Conservation (phyloP, 2,888 invertebrate genomes). For the Ariolimax columbianus region DNA sequence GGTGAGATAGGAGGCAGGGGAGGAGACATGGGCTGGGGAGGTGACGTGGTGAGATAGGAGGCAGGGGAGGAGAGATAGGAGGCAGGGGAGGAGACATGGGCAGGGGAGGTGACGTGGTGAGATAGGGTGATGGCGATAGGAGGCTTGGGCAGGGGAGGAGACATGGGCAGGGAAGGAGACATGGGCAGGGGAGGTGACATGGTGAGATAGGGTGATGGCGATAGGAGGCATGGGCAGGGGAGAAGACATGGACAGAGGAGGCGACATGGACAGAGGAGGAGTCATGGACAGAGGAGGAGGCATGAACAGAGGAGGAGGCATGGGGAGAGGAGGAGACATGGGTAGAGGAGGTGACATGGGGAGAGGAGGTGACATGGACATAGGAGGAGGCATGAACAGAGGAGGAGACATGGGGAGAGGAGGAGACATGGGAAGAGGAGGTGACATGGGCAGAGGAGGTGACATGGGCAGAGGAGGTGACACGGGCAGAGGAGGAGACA, state of each 20-base stretch:
- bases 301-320: slow-evolving; percentile 21
- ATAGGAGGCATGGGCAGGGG: too few relatives aligned
- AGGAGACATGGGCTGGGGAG: too few relatives aligned
- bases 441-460: not conserved
- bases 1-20: too few relatives aligned
- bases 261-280: slow-evolving; percentile 15
- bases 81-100: too few relatives aligned
- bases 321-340: slow-evolving; percentile 29
- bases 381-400: too few relatives aligned
- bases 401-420: not conserved
- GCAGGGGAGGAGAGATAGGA: too few relatives aligned
- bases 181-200: too few relatives aligned
- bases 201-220: too few relatives aligned
- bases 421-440: slow-evolving; percentile 27
- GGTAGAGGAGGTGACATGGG: not conserved
- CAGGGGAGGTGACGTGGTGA: slow-evolving; percentile 15
- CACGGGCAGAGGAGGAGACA: too few relatives aligned
- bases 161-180: slow-evolving; percentile 12
- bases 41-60: too few relatives aligned
- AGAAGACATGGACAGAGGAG: too few relatives aligned
- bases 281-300: slow-evolving; percentile 5
- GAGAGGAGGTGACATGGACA: not conserved
- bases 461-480: not conserved
- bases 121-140: too few relatives aligned
- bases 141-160: not conserved